A percentile compares a stretch with the other conserved stretches of the same genome.
These are phyloP conservation scores for Aproaerema taeniolella DNA, from an alignment of 2,888 invertebrate genomes.

Conservation along the genomic window DNA sequence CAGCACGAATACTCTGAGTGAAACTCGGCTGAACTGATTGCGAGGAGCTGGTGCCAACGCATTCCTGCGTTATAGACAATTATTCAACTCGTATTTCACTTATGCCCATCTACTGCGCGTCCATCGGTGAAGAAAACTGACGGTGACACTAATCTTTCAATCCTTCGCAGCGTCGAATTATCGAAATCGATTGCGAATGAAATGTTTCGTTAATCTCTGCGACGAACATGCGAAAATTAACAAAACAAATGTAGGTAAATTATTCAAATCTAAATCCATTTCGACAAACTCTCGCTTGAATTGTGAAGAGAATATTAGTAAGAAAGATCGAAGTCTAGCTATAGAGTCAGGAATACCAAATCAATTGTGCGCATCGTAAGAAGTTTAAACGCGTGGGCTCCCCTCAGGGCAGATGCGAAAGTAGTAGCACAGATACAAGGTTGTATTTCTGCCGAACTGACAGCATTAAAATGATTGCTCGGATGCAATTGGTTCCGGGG, in stretches of 20 bases:
- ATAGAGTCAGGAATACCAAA: too few species aligned
- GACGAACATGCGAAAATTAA: too few species aligned
- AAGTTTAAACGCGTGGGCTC: too few species aligned
- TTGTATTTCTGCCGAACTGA: constrained; percentile 2
- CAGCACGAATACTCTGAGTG: constrained; percentile 74
- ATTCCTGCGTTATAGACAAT: constrained; percentile 51
- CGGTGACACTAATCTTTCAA: constrained; percentile 7
- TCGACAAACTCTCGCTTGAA: too few species aligned
- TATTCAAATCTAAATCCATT: too few species aligned
- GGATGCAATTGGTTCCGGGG: constrained; percentile 8
- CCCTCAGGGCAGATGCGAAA: too few species aligned
- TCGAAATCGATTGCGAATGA: constrained; percentile 4
- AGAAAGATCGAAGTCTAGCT: too few species aligned
- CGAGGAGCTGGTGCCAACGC: constrained; percentile 43
- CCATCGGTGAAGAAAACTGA: constrained; percentile 2
- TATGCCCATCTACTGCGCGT: constrained; percentile 8
- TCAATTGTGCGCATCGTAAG: too few species aligned
- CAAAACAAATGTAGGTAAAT: too few species aligned
- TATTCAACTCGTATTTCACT: constrained; percentile 33
- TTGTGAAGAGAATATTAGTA: too few species aligned
- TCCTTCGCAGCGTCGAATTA: constrained; percentile 3
- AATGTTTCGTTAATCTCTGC: too few species aligned
- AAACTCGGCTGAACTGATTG: constrained; percentile 73
- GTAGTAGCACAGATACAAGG: not conserved
- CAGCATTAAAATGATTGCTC: constrained; percentile 4